Conservation (phyloP, 1,140 invertebrate genomes). For the Drosophila littoralis region DNA sequence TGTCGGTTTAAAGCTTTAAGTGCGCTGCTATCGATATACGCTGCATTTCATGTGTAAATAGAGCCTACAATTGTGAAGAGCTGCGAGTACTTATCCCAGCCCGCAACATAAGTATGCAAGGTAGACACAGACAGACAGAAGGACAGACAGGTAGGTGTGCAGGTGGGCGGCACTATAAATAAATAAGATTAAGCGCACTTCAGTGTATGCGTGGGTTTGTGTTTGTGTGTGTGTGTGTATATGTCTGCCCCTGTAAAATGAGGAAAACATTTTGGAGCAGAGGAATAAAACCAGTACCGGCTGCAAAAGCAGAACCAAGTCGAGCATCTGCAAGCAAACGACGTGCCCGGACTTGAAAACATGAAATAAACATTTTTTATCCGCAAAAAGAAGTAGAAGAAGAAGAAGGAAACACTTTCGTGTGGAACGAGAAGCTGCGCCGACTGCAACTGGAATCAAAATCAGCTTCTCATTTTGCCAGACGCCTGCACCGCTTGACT, state of each 20-base stretch:
- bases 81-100: constrained; percentile 57
- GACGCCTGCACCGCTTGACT: constrained; percentile 35
- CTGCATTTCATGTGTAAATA: constrained; percentile 60
- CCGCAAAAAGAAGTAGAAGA: constrained; percentile 13
- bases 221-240: constrained; percentile 5
- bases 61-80: constrained; percentile 29
- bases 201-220: constrained; percentile 48
- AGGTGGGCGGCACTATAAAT: constrained; percentile 58
- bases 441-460: constrained; percentile 55
- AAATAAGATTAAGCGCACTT: constrained; percentile 80
- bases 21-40: constrained; percentile 38
- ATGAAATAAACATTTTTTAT: constrained; percentile 78
- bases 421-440: constrained; percentile 41
- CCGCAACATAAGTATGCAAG: constrained; percentile 44
- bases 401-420: constrained; percentile 55
- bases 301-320: constrained; percentile 32
- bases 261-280: constrained; percentile 49
- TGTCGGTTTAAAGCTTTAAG: constrained; percentile 27
- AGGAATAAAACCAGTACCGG: constrained; percentile 11
- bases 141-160: background rate
- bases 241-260: constrained; percentile 52
- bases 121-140: constrained; percentile 29
- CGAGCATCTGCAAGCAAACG: constrained; percentile 53
- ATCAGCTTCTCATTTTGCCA: constrained; percentile 57
- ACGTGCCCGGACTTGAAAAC: constrained; percentile 71